A percentile compares a stretch with the other conserved stretches of the same genome.
phyloP scores from a whole-genome alignment of 2,888 invertebrate genomes.

The Sceliomorpha sp. region DNA sequence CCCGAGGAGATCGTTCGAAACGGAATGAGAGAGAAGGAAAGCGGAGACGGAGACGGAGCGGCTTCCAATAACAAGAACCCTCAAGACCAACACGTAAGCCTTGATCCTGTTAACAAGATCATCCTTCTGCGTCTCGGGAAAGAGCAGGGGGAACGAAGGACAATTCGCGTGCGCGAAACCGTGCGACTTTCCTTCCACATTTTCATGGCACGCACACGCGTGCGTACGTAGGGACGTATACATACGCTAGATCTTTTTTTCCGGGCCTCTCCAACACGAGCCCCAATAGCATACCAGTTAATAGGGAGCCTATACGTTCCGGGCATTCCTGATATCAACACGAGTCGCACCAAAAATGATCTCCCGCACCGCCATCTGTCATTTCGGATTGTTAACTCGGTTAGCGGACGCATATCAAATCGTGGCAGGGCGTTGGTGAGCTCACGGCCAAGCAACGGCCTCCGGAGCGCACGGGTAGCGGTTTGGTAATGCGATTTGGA shows the following conservation, averaged over 20 bases:
- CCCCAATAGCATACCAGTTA: too few species aligned
- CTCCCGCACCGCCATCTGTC: conserved; percentile 75
- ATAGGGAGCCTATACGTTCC: conserved; percentile 8
- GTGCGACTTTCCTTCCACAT: too few species aligned
- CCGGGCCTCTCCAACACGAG: too few species aligned
- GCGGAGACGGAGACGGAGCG: conserved; percentile 50
- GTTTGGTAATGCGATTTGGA: conserved; percentile 78
- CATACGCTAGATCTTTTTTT: too few species aligned
- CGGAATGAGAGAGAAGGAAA: too few species aligned
- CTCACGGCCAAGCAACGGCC: too few species aligned
- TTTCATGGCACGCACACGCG: too few species aligned
- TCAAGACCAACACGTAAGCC: conserved; percentile 64
- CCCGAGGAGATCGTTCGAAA: too few species aligned
- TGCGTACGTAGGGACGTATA: too few species aligned
- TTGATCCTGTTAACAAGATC: conserved; percentile 78
- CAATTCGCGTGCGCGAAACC: too few species aligned
- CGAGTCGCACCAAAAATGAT: conserved; percentile 59
- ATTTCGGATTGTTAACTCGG: conserved; percentile 76
- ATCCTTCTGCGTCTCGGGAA: conserved; percentile 63
- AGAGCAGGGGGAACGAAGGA: too few species aligned
- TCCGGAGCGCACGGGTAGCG: conserved; percentile 57
- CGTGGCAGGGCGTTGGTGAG: conserved; percentile 68
- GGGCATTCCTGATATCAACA: conserved; percentile 32
- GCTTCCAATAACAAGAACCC: conserved; percentile 74
- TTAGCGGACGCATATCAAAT: conserved; percentile 79